A percentile compares a stretch with the other conserved stretches of the same genome.
Conservation (phyloP, 35 echinoderm and acorn worm species). For the Diadema setosum region DNA sequence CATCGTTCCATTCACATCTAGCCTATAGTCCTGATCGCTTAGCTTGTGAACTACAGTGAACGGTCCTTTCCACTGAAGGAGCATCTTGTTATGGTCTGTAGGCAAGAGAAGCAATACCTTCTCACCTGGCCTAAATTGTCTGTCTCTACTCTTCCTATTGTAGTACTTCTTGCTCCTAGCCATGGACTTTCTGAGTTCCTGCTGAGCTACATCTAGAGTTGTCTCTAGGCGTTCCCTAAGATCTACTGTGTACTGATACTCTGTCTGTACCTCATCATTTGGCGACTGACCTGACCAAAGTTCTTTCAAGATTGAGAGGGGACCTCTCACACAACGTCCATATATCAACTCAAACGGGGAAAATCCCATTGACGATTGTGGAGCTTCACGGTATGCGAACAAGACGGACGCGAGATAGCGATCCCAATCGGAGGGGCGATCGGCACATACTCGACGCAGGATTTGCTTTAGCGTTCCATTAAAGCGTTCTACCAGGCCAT, state of each 20-base stretch:
- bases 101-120: too few species aligned
- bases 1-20: too few species aligned
- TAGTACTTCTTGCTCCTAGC: too few species aligned
- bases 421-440: slow-evolving; percentile 50
- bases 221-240: not conserved
- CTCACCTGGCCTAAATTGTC: too few species aligned
- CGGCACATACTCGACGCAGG: not conserved
- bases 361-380: slow-evolving; percentile 28
- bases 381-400: slow-evolving; percentile 13
- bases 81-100: too few species aligned
- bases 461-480: slow-evolving; percentile 65
- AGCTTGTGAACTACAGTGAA: too few species aligned
- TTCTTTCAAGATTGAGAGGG: slow-evolving; percentile 53
- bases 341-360: slow-evolving; percentile 59
- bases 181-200: too few species aligned
- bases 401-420: slow-evolving; percentile 29
- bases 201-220: not conserved
- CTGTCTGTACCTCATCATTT: not conserved
- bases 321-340: slow-evolving; percentile 50
- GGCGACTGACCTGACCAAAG: not conserved
- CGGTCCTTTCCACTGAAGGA: too few species aligned
- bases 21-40: too few species aligned
- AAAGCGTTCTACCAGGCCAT: slow-evolving; percentile 62
- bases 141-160: too few species aligned
- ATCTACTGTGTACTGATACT: not conserved